A percentile compares a stretch with the other conserved stretches of the same genome.
phyloP scores from a whole-genome alignment of 2,113 vertebrate genomes.

The Oophaga pumilio region DNA sequence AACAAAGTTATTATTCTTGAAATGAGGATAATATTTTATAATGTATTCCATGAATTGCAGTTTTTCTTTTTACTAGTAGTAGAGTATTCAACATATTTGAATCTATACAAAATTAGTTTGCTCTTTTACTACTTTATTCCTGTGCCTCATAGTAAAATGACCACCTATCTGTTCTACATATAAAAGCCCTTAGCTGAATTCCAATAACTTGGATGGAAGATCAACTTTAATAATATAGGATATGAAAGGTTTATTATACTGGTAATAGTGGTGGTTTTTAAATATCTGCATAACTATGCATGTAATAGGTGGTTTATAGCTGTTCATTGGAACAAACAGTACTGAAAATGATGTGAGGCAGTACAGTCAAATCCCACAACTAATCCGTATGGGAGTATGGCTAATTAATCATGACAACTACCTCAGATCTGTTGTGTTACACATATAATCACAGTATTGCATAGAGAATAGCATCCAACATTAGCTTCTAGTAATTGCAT shows the following conservation, averaged over 20 bases:
- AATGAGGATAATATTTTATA: background rate
- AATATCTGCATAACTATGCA: constrained; percentile 29
- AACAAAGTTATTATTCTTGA: background rate
- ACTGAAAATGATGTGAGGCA: constrained; percentile 27
- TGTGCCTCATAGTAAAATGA: background rate
- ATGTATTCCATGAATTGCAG: background rate
- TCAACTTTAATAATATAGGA: background rate
- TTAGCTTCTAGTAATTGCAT: background rate
- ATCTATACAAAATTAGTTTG: background rate
- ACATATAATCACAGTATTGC: background rate
- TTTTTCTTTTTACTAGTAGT: background rate
- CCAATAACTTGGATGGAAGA: background rate
- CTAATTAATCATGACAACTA: constrained; percentile 40
- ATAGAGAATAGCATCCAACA: background rate
- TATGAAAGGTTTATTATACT: background rate
- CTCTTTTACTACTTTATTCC: background rate
- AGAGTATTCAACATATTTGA: background rate
- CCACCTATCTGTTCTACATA: background rate
- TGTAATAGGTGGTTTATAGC: constrained; percentile 25
- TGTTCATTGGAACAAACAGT: constrained; percentile 24
- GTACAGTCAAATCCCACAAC: constrained; percentile 30
- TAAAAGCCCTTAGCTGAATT: background rate
- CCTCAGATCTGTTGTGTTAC: constrained; percentile 21
- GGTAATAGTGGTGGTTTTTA: background rate
- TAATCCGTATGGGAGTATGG: constrained; percentile 26